Base-by-base conservation (phyloP, 92 coral and sea anemone species). In the Paramuricea clavata region DNA sequence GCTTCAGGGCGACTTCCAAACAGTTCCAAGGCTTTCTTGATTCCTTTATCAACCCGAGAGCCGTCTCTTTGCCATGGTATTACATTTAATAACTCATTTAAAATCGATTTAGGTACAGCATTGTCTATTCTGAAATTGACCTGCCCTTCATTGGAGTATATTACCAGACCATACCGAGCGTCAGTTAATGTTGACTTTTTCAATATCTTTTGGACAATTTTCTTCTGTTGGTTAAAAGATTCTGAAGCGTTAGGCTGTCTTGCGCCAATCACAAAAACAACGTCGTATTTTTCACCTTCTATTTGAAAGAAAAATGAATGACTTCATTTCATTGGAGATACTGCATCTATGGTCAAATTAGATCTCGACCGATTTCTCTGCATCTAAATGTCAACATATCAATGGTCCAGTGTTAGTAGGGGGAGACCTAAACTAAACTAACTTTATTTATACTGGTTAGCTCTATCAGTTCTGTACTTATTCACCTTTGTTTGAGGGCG, bases 1-100 rank as follows among this genome's bases (percentile, higher is more conserved):
- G 39, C n/a, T 31, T 65, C 72, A 65, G 72, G 39, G 0, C 41
- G 39, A 65, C 72, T 65, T 65, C 41, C 72, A 65, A 65, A 65
- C 72, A 11, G 72, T 0, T 65, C 72, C 17, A 65, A 1, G 0
- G 72, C 72, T 65, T 65, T 65, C 11, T 31, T 31, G 3, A 65
- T 28, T 65, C 72, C 72, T 65, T 65, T 65, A 31, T 65, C 72
- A 28, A 65, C 36, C 6, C 72, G 72, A 28, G 72, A 28, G 6
- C 72, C 72, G 10, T 65, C 72, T 16, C 23, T 27, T 8, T 33
- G 39, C 72, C 72, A 65, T 19, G 39, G 10, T 5, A 31, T 25
- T 5, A 28, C 6, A 25, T 12, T 65, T 31, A 65, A 65, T 33
- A 31, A 16, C 9, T 25, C 17, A 16, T 65, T 2, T 65, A 65